Evolutionary conservation across 2,113 vertebrate genomes (phyloP), one percentile per base, ranked within the genome.

Genomic region (Phyllostomus discolor): DNA sequence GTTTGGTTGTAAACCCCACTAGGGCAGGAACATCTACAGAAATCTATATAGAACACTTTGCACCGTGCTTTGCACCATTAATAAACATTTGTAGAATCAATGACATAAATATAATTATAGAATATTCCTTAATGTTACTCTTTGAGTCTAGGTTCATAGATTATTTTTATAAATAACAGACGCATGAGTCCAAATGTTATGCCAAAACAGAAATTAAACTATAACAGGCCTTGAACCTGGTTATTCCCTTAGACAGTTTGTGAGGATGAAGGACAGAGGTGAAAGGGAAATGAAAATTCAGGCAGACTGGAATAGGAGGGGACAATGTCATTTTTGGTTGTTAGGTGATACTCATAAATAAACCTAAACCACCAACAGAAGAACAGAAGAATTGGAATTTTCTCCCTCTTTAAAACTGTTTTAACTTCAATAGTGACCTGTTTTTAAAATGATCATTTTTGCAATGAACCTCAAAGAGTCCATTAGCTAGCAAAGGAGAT

Each of bases 121-220:
- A 91, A 22, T 82, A 82, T 46, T 87, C 31, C 28, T 94, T 84
- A 80, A 76, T 69, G 20, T 64, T 35, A 10, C 48, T 94, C 15
- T 72, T 66, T 83, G 64, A 90, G n/a, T 70, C 8, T 22, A 59
- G 8, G 38, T 59, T 95, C 16, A 43, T 33, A 90, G 38, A 76
- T 87, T 57, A 72, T 28, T 89, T 94, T 92, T 81, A 41, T 92
- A 91, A 94, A 90, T 33, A 92, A 88, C 7, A 35, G 75, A 80
- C n/a, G 81, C 17, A 76, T 59, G n/a, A 50, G 86, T 31, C 24
- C 3, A 24, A 54, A 91, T 83, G 6, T 62, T 95, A 75, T 87
- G 17, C 4, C 52, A 22, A 81, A 94, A 75, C 11, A 81, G 2
- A 92, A 95, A 92, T 69, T 89, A 70, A 94, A 83, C 7, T 15